phyloP scores from a whole-genome alignment of 2,797 vertebrate species.

The Pseudocheirus occidentalis region DNA sequence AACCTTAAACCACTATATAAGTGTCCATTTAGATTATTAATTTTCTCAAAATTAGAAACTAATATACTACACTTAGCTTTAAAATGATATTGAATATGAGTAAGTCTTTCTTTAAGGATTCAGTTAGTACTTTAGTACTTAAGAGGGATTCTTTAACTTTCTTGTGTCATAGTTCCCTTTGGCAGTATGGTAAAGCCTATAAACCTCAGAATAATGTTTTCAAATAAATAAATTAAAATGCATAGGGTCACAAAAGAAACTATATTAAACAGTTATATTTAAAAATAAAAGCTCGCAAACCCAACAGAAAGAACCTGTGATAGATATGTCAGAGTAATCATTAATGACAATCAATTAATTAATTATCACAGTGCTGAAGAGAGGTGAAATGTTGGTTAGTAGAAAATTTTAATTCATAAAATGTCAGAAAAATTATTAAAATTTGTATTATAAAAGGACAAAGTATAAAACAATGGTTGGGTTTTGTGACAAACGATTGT shows the following conservation, averaged over 20 bases:
- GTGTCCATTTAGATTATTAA: neutral
- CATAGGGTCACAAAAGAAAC: neutral
- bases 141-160: neutral
- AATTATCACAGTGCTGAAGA: neutral
- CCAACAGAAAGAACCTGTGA: neutral
- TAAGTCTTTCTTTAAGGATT: neutral
- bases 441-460: slow-evolving; percentile 5
- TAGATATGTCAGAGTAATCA: neutral
- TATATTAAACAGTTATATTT: neutral
- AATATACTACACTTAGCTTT: neutral
- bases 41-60: neutral
- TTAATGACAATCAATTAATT: neutral
- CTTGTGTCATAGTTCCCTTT: neutral
- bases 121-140: neutral
- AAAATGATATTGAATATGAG: neutral
- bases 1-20: neutral
- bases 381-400: neutral
- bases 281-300: neutral
- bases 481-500: neutral
- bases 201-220: neutral
- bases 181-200: neutral
- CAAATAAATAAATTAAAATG: neutral
- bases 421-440: neutral
- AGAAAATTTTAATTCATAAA: slow-evolving; percentile 5
- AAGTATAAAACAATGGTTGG: neutral